A percentile compares a stretch with the other conserved stretches of the same genome.
These are phyloP conservation scores for Peribatodes rhomboidaria DNA, from an alignment of 2,888 invertebrate species.

Conservation along the genomic window DNA sequence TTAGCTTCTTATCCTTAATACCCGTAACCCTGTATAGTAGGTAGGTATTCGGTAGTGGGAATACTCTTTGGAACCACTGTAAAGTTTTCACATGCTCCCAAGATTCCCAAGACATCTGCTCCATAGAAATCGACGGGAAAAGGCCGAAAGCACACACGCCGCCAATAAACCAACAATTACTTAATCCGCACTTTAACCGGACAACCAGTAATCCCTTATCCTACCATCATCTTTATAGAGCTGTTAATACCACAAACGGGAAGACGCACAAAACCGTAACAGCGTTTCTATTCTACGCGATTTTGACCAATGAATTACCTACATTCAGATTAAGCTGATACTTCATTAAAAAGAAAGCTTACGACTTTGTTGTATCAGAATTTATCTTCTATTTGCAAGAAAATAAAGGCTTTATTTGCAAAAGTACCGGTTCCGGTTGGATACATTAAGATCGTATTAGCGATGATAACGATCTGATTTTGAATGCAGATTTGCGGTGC, in stretches of 20 bases:
- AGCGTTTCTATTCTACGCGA: constrained; percentile 26
- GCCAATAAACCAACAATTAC: constrained; percentile 31
- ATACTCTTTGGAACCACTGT: no score
- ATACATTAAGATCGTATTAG: constrained; percentile 65
- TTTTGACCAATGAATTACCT: constrained; percentile 35
- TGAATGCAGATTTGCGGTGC: constrained; percentile 72
- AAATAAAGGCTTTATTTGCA: constrained; percentile 37
- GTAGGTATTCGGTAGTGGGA: background rate
- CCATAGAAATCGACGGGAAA: constrained; percentile 5
- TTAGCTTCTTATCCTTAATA: background rate
- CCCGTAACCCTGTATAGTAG: background rate
- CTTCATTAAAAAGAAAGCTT: constrained; percentile 49
- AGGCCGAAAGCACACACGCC: constrained; percentile 36
- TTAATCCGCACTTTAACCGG: constrained; percentile 25
- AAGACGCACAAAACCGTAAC: constrained; percentile 27
- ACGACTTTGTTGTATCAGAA: constrained; percentile 57
- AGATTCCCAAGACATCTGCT: constrained; percentile 15
- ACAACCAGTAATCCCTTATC: constrained; percentile 41
- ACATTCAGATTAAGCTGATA: constrained; percentile 31
- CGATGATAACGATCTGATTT: constrained; percentile 79
- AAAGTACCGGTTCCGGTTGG: constrained; percentile 27
- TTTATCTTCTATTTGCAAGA: constrained; percentile 33
- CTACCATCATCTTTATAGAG: constrained; percentile 40
- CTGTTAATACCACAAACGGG: constrained; percentile 54
- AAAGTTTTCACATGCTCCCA: constrained; percentile 9